These are phyloP conservation scores for Microtus montanus DNA, from an alignment of 2,113 vertebrate species.

Conservation along the genomic window DNA sequence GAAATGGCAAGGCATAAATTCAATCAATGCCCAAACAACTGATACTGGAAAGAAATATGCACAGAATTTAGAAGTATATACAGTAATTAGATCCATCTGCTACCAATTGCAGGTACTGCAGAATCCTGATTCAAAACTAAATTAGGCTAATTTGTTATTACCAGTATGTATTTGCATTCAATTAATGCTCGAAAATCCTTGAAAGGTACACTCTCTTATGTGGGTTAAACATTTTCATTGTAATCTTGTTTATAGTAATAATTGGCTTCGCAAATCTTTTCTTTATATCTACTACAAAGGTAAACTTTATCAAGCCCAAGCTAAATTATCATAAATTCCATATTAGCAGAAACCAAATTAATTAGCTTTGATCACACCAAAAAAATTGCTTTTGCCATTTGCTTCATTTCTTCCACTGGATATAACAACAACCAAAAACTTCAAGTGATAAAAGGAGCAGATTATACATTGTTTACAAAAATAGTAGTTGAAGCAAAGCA, in stretches of 20 bases:
- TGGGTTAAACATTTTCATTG: slow-evolving; percentile 78
- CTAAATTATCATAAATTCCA: slow-evolving; percentile 81
- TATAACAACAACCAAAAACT: slow-evolving; percentile 64
- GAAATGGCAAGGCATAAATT: slow-evolving; percentile 42
- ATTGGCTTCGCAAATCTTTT: slow-evolving; percentile 81
- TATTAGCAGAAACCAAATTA: slow-evolving; percentile 80
- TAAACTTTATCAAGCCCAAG: slow-evolving; percentile 78
- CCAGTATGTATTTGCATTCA: slow-evolving; percentile 78
- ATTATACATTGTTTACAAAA: slow-evolving; percentile 67
- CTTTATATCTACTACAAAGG: slow-evolving; percentile 80
- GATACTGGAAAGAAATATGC: slow-evolving; percentile 43
- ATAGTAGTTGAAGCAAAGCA: slow-evolving; percentile 59
- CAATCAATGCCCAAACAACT: slow-evolving; percentile 40
- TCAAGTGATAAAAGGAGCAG: slow-evolving; percentile 60
- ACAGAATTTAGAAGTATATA: slow-evolving; percentile 66
- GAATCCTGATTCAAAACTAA: slow-evolving; percentile 71
- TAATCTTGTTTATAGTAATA: slow-evolving; percentile 83
- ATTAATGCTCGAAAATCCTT: slow-evolving; percentile 79
- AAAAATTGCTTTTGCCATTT: slow-evolving; percentile 78
- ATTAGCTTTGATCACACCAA: slow-evolving; percentile 77
- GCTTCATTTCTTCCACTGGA: slow-evolving; percentile 70
- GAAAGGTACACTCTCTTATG: slow-evolving; percentile 78
- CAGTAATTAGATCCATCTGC: slow-evolving; percentile 74
- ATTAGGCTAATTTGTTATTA: slow-evolving; percentile 79
- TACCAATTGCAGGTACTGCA: slow-evolving; percentile 65